Percentiles rank a stretch among this genome's conserved stretches.
phyloP scores from a whole-genome alignment of 2,888 invertebrate species.

The Boloria euphrosyne region DNA sequence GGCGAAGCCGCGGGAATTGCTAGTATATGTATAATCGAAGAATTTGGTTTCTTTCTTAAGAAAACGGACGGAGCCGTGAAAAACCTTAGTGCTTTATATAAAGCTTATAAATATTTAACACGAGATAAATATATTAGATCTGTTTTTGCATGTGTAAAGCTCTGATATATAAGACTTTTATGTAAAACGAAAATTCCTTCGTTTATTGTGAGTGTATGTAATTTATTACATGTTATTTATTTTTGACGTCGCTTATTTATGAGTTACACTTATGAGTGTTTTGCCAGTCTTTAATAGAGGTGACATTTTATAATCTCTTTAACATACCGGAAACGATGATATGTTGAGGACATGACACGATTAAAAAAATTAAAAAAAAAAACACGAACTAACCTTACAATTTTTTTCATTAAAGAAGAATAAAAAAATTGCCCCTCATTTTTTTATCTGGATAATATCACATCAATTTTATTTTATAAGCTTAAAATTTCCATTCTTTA shows the following conservation, averaged over 20 bases:
- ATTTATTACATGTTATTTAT: conserved; percentile 45
- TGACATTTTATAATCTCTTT: conserved; percentile 26
- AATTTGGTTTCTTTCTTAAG: too few species aligned
- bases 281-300: conserved; percentile 30
- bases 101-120: too few species aligned
- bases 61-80: too few species aligned
- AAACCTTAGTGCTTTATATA: too few species aligned
- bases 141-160: not conserved
- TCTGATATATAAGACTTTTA: not conserved
- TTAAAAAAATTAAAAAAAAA: not conserved
- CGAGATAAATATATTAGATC: not conserved
- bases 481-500: too few species aligned
- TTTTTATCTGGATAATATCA: too few species aligned
- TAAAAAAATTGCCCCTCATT: too few species aligned
- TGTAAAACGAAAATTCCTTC: conserved; percentile 21
- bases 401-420: too few species aligned
- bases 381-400: too few species aligned
- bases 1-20: too few species aligned
- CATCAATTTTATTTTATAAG: too few species aligned
- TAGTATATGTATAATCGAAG: too few species aligned
- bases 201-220: conserved; percentile 23
- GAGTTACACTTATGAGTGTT: conserved; percentile 28
- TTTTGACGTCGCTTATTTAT: conserved; percentile 37
- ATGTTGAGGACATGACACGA: conserved; percentile 17
- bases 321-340: conserved; percentile 21